A percentile compares a stretch with the other conserved stretches of the same genome.
Conservation (phyloP, 2,888 invertebrate genomes). For the Tipula helvola region DNA sequence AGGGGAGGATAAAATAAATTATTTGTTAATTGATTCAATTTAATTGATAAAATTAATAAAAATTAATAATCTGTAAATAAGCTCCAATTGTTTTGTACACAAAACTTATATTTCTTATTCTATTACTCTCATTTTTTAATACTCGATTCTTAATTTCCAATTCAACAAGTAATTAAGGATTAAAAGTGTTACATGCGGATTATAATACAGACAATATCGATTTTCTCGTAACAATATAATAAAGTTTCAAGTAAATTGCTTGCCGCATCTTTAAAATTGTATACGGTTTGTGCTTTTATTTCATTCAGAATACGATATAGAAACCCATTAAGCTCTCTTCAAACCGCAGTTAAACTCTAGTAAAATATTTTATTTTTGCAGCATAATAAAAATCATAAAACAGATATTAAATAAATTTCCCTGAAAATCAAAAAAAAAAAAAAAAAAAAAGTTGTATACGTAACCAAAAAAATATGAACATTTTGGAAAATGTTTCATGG, state of each 20-base stretch:
- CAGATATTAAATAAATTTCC: neutral
- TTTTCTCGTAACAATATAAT: neutral
- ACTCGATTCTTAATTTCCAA: neutral
- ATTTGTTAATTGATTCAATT: neutral
- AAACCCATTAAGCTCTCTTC: neutral
- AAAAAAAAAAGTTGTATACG: neutral
- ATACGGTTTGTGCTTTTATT: neutral
- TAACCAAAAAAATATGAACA: neutral
- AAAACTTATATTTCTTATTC: neutral
- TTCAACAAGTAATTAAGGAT: neutral
- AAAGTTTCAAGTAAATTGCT: neutral
- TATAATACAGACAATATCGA: neutral
- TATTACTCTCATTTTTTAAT: neutral
- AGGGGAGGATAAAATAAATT: neutral
- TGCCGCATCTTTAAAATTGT: neutral
- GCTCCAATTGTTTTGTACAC: neutral
- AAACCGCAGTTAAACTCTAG: neutral
- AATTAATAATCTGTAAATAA: slow-evolving; percentile 4
- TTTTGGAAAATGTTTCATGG: neutral
- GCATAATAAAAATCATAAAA: slow-evolving; percentile 4
- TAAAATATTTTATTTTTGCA: neutral
- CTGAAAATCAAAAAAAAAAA: neutral
- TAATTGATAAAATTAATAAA: neutral
- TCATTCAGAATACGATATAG: neutral
- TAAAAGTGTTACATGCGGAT: neutral